Evolutionary conservation across 2,797 vertebrate species (phyloP).

Genomic region (Muraenolepis orangiensis): DNA sequence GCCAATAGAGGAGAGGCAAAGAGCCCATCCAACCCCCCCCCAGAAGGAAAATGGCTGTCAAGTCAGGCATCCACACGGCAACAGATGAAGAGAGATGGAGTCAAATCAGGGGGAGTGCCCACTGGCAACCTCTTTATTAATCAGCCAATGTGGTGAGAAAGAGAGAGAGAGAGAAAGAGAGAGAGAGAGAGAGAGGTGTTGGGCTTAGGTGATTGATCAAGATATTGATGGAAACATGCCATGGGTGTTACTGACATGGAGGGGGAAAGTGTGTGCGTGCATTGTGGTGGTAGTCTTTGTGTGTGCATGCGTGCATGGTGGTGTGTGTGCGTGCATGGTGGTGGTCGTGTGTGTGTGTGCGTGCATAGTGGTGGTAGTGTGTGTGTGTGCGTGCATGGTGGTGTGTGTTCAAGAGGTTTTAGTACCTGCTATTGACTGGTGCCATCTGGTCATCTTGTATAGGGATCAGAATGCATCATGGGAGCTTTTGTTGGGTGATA

Average conservation of each 20-base stretch:
- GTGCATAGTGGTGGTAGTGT: not conserved
- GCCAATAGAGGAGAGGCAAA: not conserved
- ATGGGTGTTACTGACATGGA: not conserved
- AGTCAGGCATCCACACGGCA: not conserved
- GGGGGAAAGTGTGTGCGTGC: not conserved
- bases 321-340: too few species aligned
- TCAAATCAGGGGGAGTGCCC: conserved; percentile 62
- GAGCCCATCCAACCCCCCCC: not conserved
- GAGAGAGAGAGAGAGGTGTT: conserved; percentile 1
- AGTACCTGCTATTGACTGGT: too few species aligned
- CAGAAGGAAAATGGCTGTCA: not conserved
- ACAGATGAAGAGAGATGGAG: conserved; percentile 15
- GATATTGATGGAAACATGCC: conserved; percentile 8
- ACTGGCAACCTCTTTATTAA: conserved; percentile 65
- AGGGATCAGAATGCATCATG: too few species aligned
- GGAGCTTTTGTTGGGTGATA: too few species aligned
- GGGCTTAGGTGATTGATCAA: conserved; percentile 3
- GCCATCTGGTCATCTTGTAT: too few species aligned
- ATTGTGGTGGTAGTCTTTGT: too few species aligned
- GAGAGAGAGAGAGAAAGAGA: not conserved
- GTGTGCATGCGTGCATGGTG: too few species aligned
- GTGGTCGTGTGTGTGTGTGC: too few species aligned
- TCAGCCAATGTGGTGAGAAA: conserved; percentile 43
- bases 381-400: too few species aligned
- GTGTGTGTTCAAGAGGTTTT: too few species aligned